Evolutionary conservation across 2,113 vertebrate species (phyloP).

Genomic region (Pteropus alecto): DNA sequence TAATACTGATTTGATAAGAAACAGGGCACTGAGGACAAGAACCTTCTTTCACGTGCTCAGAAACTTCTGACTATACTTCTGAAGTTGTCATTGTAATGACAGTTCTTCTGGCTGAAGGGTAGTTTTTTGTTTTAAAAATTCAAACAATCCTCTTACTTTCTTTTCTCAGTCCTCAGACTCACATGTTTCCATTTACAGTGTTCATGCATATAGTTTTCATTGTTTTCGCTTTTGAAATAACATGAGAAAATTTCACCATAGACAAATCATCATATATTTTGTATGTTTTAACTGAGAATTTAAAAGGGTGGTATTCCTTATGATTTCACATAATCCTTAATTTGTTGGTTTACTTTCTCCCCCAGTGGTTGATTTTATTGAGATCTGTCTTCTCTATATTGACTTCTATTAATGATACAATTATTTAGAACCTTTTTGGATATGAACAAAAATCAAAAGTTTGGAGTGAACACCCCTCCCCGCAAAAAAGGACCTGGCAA

Average conservation of each 20-base stretch:
- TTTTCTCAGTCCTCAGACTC: neutral
- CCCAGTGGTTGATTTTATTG: neutral
- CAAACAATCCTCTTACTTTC: slow-evolving; percentile 7
- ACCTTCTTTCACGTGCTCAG: neutral
- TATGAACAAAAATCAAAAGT: neutral
- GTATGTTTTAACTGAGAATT: neutral
- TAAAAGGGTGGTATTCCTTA: neutral
- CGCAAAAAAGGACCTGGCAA: neutral
- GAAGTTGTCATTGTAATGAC: neutral
- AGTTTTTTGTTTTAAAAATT: slow-evolving; percentile 38
- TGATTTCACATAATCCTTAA: neutral
- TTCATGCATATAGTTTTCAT: neutral
- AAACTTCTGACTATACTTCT: neutral
- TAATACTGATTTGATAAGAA: neutral
- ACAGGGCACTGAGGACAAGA: neutral
- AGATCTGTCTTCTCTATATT: neutral
- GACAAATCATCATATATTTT: neutral
- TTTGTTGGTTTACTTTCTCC: neutral
- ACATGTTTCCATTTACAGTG: neutral
- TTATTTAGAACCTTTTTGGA: neutral
- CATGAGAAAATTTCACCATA: neutral
- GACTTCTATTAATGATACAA: neutral
- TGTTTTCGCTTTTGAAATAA: neutral
- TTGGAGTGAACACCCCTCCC: neutral
- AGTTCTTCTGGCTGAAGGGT: neutral